Conservation (phyloP, 2,797 vertebrate genomes). For the Ceryle rudis region DNA sequence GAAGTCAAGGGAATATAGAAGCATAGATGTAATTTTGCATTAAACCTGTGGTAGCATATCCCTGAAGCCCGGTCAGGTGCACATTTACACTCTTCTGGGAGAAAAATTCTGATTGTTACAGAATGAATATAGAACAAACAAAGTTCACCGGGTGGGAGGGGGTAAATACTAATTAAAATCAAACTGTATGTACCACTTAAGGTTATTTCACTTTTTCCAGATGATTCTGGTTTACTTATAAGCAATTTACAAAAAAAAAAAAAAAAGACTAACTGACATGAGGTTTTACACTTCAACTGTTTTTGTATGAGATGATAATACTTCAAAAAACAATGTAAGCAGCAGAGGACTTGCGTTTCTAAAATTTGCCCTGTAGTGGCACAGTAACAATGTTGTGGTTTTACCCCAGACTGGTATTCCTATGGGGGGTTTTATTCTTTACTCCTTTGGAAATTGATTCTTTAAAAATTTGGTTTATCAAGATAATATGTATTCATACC, state of each 20-base stretch:
- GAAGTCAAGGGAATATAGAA: conserved; percentile 21
- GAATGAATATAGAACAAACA: background rate
- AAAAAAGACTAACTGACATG: background rate
- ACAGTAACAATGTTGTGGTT: background rate
- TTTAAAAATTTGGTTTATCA: background rate
- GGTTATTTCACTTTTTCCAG: background rate
- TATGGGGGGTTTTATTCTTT: background rate
- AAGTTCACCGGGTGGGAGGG: background rate
- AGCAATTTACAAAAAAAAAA: background rate
- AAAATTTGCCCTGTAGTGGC: background rate
- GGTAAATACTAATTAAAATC: background rate
- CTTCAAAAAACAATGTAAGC: background rate
- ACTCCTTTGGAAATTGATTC: background rate
- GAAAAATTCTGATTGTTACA: background rate
- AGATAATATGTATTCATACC: background rate
- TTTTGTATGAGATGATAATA: background rate
- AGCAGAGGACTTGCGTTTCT: background rate
- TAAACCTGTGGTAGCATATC: background rate
- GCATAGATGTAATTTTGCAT: conserved; percentile 25
- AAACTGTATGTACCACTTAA: background rate
- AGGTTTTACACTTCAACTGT: background rate
- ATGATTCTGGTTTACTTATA: background rate
- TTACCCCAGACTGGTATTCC: background rate
- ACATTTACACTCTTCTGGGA: background rate
- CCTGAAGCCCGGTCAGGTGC: background rate